A percentile compares a stretch with the other conserved stretches of the same genome.
Conservation (phyloP, 2,113 vertebrate species). For the Melospiza melodia region DNA sequence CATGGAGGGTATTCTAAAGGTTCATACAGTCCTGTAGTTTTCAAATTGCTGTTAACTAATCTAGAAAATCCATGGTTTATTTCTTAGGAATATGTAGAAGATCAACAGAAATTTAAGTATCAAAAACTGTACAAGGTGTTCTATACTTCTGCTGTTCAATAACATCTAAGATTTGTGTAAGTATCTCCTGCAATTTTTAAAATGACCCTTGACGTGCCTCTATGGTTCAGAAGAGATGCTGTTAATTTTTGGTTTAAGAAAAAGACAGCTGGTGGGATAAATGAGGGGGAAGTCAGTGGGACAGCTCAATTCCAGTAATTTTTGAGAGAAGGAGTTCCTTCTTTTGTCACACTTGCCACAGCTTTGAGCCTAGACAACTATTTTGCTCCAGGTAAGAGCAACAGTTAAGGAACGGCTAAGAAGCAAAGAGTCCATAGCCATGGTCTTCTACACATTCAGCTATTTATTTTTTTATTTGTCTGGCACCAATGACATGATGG, state of each 20-base stretch:
- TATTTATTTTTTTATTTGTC: not conserved
- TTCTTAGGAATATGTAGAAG: not conserved
- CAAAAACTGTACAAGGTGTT: not conserved
- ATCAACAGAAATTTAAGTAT: not conserved
- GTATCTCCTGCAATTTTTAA: not conserved
- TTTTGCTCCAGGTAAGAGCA: not conserved
- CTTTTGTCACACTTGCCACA: not conserved
- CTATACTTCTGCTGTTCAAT: not conserved
- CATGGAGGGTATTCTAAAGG: not conserved
- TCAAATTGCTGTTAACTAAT: not conserved
- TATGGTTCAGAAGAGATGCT: not conserved
- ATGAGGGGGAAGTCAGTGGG: not conserved
- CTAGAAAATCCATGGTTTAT: not conserved
- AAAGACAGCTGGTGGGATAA: not conserved
- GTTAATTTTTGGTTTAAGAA: not conserved
- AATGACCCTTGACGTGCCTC: not conserved
- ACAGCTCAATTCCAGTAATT: not conserved
- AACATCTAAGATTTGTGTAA: not conserved
- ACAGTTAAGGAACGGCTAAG: not conserved
- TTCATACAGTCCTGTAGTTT: not conserved
- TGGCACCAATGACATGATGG: not conserved
- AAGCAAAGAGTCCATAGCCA: not conserved
- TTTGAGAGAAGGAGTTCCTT: not conserved
- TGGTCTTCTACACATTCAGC: not conserved
- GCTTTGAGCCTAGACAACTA: not conserved